Percentiles rank a stretch among this genome's conserved stretches.
These are phyloP conservation scores for Sebastes diploproa DNA, from an alignment of 2,797 vertebrate genomes.

Conservation along the genomic window DNA sequence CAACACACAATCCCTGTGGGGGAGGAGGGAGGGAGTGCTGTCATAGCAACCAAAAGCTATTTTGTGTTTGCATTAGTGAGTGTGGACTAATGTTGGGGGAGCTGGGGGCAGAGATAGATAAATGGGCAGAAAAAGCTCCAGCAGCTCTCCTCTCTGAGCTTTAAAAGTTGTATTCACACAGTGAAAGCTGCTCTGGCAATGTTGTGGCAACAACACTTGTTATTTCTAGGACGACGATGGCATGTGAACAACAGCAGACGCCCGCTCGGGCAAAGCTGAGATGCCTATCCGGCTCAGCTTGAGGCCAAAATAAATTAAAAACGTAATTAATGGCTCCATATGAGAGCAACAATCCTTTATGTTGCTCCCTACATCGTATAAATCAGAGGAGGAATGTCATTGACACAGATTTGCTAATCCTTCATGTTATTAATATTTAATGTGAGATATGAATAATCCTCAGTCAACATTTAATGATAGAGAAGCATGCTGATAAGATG, in stretches of 20 bases:
- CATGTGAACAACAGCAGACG: constrained; percentile 45
- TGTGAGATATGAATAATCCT: constrained; percentile 50
- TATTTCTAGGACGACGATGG: constrained; percentile 52
- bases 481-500: neutral
- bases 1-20: constrained; percentile 69
- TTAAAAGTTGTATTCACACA: constrained; percentile 38
- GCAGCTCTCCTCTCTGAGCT: constrained; percentile 26
- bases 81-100: constrained; percentile 66
- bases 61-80: constrained; percentile 79
- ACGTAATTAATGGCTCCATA: neutral
- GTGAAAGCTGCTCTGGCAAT: constrained; percentile 5
- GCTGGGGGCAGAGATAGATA: constrained; percentile 60
- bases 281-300: constrained; percentile 14
- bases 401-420: constrained; percentile 42
- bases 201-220: constrained; percentile 59
- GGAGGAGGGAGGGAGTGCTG: constrained; percentile 66
- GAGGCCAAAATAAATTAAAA: constrained; percentile 4
- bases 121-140: constrained; percentile 61
- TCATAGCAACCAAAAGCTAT: constrained; percentile 84
- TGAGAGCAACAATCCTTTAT: neutral
- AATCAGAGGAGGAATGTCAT: neutral
- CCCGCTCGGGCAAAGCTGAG: neutral
- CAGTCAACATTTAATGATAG: constrained; percentile 20
- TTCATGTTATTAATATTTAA: constrained; percentile 55
- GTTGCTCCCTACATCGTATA: neutral